Base-by-base conservation (phyloP, 2,113 vertebrate genomes). In the Desmodus rotundus region DNA sequence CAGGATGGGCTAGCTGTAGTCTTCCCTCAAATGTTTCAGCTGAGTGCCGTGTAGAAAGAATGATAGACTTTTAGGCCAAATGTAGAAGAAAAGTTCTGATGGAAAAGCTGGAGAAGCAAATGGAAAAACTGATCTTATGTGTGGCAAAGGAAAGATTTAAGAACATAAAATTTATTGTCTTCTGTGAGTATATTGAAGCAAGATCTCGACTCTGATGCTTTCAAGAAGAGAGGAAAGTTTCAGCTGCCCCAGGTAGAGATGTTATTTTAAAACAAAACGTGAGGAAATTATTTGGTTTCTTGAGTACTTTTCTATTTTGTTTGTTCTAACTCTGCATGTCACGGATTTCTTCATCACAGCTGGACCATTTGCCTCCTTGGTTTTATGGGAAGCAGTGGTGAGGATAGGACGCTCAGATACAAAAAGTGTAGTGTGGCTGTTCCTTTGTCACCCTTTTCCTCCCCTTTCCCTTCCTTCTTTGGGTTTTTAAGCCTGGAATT, bases 111-210 rank as follows among this genome's bases (percentile, higher is more conserved):
- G 96, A 96, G 95, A 88, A 97, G 91, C 93, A 93, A 47, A 68
- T 97, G 97, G 97, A 97, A 98, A 98, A 96, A 93, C 47, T 97
- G 94, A 98, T 95, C 77, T 50, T 93, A 54, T 91, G 13, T 36
- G 91, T 97, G 96, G 85, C 92, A 98, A 93, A 97, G 94, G 93
- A 95, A 89, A 89, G 38, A 73, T 74, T 88, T 93, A 91, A 67
- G 83, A 96, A 89, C 86, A 6, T 77, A 74, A 97, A 97, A 90
- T 33, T 41, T 74, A 95, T 95, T 77, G 87, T 94, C 72, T 95
- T 56, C 15, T 38, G n/a, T 93, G 70, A 95, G 68, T 97, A 70
- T 94, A 96, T 8, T 87, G 97, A 96, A 97, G 65, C 82, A 96
- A 89, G 72, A 78, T 68, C 96, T 98, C 96, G 80, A 92, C 56